Conservation (phyloP, 2,113 vertebrate species). For the Gnathonemus echidnorhynchus region DNA sequence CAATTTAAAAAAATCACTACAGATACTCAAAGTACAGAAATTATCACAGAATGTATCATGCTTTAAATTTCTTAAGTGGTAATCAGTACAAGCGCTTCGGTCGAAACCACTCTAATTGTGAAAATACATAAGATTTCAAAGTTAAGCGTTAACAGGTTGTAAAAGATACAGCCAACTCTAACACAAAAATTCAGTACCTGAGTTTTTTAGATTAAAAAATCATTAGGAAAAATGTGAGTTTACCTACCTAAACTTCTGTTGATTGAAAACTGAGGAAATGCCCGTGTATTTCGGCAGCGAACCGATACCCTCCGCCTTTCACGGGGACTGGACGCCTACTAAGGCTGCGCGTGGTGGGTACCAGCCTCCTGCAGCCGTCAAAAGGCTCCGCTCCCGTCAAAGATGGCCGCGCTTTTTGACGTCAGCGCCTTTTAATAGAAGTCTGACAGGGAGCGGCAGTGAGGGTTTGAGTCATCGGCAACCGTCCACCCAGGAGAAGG, state of each 20-base stretch:
- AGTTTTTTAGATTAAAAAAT: neutral
- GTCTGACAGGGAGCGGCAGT: slow-evolving; percentile 37
- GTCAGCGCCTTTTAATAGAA: slow-evolving; percentile 78
- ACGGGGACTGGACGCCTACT: slow-evolving; percentile 36
- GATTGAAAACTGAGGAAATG: slow-evolving; percentile 21
- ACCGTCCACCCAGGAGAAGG: neutral
- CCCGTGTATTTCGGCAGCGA: slow-evolving; percentile 33
- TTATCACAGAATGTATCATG: neutral
- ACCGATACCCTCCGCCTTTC: slow-evolving; percentile 22
- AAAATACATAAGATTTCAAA: neutral
- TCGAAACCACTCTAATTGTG: neutral
- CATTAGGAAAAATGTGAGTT: neutral
- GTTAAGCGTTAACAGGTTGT: neutral
- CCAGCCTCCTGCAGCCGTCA: slow-evolving; percentile 62
- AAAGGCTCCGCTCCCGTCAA: slow-evolving; percentile 74
- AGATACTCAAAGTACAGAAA: neutral
- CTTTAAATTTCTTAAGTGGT: neutral
- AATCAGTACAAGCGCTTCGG: neutral
- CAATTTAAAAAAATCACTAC: neutral
- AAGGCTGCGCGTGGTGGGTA: slow-evolving; percentile 53
- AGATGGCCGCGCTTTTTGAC: slow-evolving; percentile 73
- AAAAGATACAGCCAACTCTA: neutral
- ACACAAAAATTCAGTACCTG: neutral
- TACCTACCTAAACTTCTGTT: slow-evolving; percentile 52
- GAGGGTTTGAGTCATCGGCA: slow-evolving; percentile 25